A percentile compares a stretch with the other conserved stretches of the same genome.
These are phyloP conservation scores for Chloromyia formosa DNA, from an alignment of 2,888 invertebrate species.

Conservation along the genomic window DNA sequence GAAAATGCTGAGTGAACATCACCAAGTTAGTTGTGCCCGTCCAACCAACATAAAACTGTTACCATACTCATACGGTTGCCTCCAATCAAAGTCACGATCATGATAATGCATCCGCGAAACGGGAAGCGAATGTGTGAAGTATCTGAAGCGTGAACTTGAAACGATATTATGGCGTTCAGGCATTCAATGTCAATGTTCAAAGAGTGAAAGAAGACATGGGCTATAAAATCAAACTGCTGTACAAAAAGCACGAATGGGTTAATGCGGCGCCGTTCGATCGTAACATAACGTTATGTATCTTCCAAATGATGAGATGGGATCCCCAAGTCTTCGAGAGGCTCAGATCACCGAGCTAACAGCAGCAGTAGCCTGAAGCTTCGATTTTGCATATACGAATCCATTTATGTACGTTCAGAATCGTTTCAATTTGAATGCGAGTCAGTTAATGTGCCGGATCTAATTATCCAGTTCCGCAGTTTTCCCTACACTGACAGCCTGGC, in stretches of 20 bases:
- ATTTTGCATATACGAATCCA: background rate
- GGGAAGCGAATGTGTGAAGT: slow-evolving; percentile 12
- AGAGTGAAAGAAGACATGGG: slow-evolving; percentile 14
- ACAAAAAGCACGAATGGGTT: background rate
- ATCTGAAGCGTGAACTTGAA: slow-evolving; percentile 26
- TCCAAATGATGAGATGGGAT: background rate
- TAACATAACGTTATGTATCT: background rate
- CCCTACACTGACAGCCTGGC: background rate
- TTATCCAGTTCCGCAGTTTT: slow-evolving; percentile 29
- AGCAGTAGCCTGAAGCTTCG: background rate
- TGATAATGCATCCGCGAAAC: background rate
- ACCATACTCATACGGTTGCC: background rate
- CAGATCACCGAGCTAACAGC: background rate
- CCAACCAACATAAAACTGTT: too few species aligned
- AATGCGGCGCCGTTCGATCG: slow-evolving; percentile 6
- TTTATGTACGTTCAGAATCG: too few species aligned
- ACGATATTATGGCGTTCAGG: background rate
- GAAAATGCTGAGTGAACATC: too few species aligned
- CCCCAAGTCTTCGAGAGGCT: background rate
- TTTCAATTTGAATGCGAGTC: background rate
- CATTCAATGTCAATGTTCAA: slow-evolving; percentile 28
- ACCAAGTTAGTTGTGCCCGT: too few species aligned
- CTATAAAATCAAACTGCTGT: slow-evolving; percentile 15
- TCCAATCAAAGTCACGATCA: background rate
- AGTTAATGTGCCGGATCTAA: slow-evolving; percentile 35